A percentile compares a stretch with the other conserved stretches of the same genome.
These are phyloP conservation scores for Balaenoptera acutorostrata DNA, from an alignment of 2,113 vertebrate species.

Conservation along the genomic window DNA sequence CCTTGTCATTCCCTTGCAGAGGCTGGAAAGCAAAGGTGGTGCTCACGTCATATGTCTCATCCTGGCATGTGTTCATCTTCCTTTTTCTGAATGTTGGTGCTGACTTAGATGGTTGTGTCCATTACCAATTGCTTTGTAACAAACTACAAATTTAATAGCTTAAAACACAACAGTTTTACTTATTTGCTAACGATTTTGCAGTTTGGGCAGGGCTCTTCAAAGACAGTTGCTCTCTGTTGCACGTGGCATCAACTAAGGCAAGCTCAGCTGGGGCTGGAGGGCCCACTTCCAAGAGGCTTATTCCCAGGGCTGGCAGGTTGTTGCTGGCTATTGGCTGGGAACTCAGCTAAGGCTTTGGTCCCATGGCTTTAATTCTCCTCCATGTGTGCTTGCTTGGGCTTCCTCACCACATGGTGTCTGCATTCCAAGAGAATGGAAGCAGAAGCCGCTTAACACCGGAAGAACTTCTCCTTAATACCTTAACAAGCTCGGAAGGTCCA, in stretches of 20 bases:
- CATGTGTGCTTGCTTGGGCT: background rate
- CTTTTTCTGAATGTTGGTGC: background rate
- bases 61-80: background rate
- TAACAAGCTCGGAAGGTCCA: no score
- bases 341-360: background rate
- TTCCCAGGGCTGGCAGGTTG: background rate
- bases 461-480: background rate
- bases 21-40: background rate
- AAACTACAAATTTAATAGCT: background rate
- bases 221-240: background rate
- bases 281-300: background rate
- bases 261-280: background rate
- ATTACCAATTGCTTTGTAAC: background rate
- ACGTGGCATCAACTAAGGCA: accelerated
- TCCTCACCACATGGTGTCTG: background rate
- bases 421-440: background rate
- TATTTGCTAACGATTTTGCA: background rate
- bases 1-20: background rate
- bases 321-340: background rate
- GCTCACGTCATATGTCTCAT: accelerated
- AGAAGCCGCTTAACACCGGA: background rate
- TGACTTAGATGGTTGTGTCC: background rate
- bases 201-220: background rate
- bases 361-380: background rate
- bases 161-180: background rate